Percentiles rank a stretch among this genome's conserved stretches.
phyloP scores from a whole-genome alignment of 2,888 invertebrate species.

The Desoria tigrina region DNA sequence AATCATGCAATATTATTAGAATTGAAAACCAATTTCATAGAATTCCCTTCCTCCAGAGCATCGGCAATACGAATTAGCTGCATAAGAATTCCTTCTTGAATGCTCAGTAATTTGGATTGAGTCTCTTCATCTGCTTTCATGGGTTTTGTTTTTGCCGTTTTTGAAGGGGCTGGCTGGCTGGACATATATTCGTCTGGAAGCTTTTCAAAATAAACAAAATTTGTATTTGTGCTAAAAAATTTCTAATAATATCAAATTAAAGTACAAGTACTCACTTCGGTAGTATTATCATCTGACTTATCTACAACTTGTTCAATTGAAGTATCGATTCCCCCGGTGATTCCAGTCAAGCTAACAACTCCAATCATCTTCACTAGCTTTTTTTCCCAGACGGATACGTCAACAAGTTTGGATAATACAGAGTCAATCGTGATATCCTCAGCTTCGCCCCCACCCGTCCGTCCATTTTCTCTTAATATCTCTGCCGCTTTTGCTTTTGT shows the following conservation, averaged over 20 bases:
- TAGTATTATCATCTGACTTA: slow-evolving; percentile 2
- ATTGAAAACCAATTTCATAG: too few species aligned
- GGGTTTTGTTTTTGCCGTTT: too few species aligned
- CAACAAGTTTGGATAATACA: not conserved
- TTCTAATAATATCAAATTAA: slow-evolving; percentile 3
- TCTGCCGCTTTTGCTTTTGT: not conserved
- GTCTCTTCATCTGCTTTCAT: too few species aligned
- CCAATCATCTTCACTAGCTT: not conserved
- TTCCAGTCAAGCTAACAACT: not conserved
- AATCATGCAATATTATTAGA: too few species aligned
- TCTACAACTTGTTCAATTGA: too few species aligned
- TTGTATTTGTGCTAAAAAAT: not conserved
- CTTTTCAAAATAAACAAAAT: not conserved
- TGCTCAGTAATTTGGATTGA: too few species aligned
- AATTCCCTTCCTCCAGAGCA: too few species aligned
- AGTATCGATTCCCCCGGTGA: not conserved
- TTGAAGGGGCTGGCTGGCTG: too few species aligned
- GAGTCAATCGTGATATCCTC: not conserved
- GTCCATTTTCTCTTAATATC: not conserved
- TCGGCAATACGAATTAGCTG: too few species aligned
- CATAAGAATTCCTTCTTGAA: too few species aligned
- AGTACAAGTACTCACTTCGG: too few species aligned
- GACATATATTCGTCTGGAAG: too few species aligned
- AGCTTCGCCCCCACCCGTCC: not conserved
- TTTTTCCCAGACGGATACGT: not conserved